A percentile compares a stretch with the other conserved stretches of the same genome.
These are phyloP conservation scores for Eupithecia insigniata DNA, from an alignment of 2,888 invertebrate genomes.

Conservation along the genomic window DNA sequence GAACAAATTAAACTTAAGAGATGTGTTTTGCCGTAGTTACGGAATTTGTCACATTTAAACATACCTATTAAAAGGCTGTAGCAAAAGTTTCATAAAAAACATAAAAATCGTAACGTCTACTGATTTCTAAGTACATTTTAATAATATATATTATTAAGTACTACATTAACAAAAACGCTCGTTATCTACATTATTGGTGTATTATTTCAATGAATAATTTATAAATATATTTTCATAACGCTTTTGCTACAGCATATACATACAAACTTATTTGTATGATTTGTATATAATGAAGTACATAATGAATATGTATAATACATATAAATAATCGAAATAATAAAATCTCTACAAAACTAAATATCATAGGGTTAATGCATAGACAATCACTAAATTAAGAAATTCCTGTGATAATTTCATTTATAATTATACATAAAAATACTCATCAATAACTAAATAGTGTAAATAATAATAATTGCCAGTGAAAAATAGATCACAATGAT, in stretches of 20 bases:
- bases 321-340: conserved; percentile 42
- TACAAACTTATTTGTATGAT: conserved; percentile 31
- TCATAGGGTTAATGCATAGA: conserved; percentile 57
- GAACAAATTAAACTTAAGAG: conserved; percentile 28
- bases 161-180: background rate
- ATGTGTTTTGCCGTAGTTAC: conserved; percentile 27
- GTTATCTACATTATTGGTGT: conserved; percentile 6
- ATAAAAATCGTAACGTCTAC: background rate
- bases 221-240: conserved; percentile 15
- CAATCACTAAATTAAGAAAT: conserved; percentile 53
- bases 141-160: conserved; percentile 15
- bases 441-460: conserved; percentile 18
- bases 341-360: conserved; percentile 33
- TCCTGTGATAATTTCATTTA: conserved; percentile 30
- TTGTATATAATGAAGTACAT: conserved; percentile 47
- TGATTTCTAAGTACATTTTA: conserved; percentile 26
- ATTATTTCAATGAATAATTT: background rate
- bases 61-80: conserved; percentile 21
- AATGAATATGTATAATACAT: conserved; percentile 51
- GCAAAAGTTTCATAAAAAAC: conserved; percentile 22
- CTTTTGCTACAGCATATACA: conserved; percentile 27
- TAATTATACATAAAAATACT: conserved; percentile 34
- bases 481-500: conserved; percentile 33
- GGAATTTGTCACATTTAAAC: conserved; percentile 20
- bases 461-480: conserved; percentile 45